A percentile compares a stretch with the other conserved stretches of the same genome.
Conservation (phyloP, 2,888 invertebrate species). For the Phalangium opilio region DNA sequence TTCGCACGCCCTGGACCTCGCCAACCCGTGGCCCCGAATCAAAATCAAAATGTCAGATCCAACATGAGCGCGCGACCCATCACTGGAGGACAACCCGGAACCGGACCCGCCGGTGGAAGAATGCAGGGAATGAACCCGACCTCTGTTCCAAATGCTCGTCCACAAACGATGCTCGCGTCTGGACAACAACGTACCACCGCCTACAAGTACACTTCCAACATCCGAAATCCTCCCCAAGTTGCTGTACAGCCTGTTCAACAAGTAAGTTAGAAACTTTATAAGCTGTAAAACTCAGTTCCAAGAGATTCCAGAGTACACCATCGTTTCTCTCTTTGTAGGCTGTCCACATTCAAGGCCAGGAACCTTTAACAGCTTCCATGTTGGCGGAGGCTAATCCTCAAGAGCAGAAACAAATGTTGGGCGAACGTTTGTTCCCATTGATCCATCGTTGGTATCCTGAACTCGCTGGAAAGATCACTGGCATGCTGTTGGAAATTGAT, state of each 20-base stretch:
- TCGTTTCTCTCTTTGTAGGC: too few relatives aligned
- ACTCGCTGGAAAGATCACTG: conserved; percentile 93
- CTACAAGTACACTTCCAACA: conserved; percentile 77
- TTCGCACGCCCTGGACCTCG: conserved; percentile 20
- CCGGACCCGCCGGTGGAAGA: conserved; percentile 48
- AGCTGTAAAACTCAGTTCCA: too few relatives aligned
- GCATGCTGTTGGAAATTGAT: conserved; percentile 97
- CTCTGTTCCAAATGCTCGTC: conserved; percentile 10
- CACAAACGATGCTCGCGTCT: conserved; percentile 23
- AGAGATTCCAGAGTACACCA: too few relatives aligned
- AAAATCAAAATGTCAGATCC: conserved; percentile 43
- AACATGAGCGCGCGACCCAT: conserved; percentile 57
- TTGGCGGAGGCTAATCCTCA: conserved; percentile 86
- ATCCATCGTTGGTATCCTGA: conserved; percentile 85
- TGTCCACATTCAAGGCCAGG: conserved; percentile 83
- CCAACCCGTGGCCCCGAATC: conserved; percentile 29
- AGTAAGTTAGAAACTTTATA: too few relatives aligned
- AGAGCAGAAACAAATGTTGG: conserved; percentile 98
- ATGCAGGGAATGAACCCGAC: conserved; percentile 19
- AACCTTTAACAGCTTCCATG: conserved; percentile 92
- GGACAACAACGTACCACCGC: conserved; percentile 39
- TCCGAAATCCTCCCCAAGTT: conserved; percentile 62
- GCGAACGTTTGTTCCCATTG: conserved; percentile 92
- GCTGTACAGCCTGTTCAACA: conserved; percentile 20
- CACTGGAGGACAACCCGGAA: conserved; percentile 45